Base-by-base conservation (phyloP, 2,797 vertebrate genomes). In the Lerista edwardsae region DNA sequence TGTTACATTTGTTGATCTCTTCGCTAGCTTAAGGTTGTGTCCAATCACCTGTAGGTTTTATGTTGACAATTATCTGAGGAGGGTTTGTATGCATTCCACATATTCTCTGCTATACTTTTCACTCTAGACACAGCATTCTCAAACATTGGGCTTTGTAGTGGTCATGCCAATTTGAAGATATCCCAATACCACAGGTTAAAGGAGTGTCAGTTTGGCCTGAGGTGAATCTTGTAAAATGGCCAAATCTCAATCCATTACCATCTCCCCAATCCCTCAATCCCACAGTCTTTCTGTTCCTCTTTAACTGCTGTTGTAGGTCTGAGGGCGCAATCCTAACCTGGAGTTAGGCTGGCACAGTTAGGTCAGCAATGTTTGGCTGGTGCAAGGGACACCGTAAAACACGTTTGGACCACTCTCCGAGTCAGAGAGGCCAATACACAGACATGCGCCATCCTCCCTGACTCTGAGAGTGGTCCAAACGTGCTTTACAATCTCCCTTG, bases 31-130 rank as follows among this genome's bases (percentile, higher is more conserved):
- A 41, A 2, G 3, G 65, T 71, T 73, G 57, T 72, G 23, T 80
- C 78, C 79, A 82, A 75, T 0, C 12, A 41, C 11, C 82, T 1
- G 3, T 80, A 84, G 34, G 41, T 47, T 72, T 62, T 27, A 3
- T 75, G 51, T 73, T 80, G n/a, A 55, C 31, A 29, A 36, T 76
- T 0, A 65, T 85, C 31, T 87, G 34, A 75, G 17, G 73, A 85
- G 27, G 15, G 69, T 64, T 65, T 57, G 44, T 29, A 79, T 77
- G 73, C 29, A 74, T 3, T 57, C 31, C 27, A 77, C 19, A 1
- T 44, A 23, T 11, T 39, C 10, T 86, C 27, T 41, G 59, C 10
- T 34, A 91, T 87, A 73, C 82, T 80, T 86, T 92, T 89, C 41
- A 68, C 0, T 89, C 12, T 25, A 85, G 64, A 80, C 76, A 36